A percentile compares a stretch with the other conserved stretches of the same genome.
Conservation (phyloP, 2,113 vertebrate genomes). For the Gadus chalcogrammus region DNA sequence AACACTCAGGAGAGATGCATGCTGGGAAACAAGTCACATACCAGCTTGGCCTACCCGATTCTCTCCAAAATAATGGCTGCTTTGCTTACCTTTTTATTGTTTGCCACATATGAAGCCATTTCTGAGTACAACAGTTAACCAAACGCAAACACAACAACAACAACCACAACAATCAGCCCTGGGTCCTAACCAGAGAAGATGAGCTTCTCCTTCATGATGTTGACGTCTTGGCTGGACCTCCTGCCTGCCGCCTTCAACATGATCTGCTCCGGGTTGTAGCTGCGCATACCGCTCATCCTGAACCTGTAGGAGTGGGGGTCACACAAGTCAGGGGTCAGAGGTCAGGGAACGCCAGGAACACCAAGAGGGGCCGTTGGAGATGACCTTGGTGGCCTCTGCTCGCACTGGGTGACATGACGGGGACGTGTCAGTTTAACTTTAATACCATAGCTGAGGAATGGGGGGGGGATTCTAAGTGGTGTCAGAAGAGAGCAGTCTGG, state of each 20-base stretch:
- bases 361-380: neutral
- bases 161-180: neutral
- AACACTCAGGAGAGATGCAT: conserved; percentile 58
- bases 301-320: conserved; percentile 74
- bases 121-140: conserved; percentile 11
- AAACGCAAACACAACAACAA: conserved; percentile 12
- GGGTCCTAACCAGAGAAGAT: conserved; percentile 87
- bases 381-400: neutral
- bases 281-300: conserved; percentile 86
- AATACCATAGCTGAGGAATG: too few species aligned
- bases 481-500: too few species aligned
- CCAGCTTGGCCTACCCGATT: conserved; percentile 15
- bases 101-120: neutral
- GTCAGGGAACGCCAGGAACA: neutral
- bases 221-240: conserved; percentile 87
- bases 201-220: conserved; percentile 98
- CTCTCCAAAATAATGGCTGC: conserved; percentile 8
- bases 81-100: neutral
- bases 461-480: too few species aligned
- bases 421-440: too few species aligned
- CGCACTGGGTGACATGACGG: neutral
- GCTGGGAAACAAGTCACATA: conserved; percentile 47
- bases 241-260: conserved; percentile 91
- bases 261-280: conserved; percentile 97
- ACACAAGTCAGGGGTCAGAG: conserved; percentile 26